Evolutionary conservation across 1,140 invertebrate species (phyloP).

Genomic region (Sinonovacula constricta): DNA sequence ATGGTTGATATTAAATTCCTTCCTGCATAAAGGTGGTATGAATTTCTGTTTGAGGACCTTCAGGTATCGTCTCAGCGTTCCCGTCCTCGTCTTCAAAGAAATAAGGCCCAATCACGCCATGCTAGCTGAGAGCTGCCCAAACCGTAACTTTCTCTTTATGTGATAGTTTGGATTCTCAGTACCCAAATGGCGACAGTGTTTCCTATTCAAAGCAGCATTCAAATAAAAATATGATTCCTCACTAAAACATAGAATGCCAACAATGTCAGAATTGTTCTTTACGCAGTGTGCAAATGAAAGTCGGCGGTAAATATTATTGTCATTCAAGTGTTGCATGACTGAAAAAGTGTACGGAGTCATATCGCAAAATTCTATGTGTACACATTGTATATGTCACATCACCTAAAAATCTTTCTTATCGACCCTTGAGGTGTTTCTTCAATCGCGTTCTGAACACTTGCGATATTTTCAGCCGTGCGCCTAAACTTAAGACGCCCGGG

Average conservation of each 20-base stretch:
- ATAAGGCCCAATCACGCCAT: not conserved
- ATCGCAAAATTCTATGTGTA: not conserved
- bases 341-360: not conserved
- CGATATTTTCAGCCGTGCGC: too few relatives aligned
- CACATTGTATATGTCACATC: too few relatives aligned
- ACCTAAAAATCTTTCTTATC: too few relatives aligned
- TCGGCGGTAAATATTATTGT: not conserved
- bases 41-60: not conserved
- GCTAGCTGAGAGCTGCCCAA: not conserved
- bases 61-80: not conserved
- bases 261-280: not conserved
- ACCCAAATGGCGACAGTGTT: not conserved
- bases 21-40: not conserved
- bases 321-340: constrained; percentile 11
- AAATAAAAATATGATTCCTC: not conserved
- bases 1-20: not conserved
- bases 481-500: too few relatives aligned
- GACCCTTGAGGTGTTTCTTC: too few relatives aligned
- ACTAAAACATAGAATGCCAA: not conserved
- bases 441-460: too few relatives aligned
- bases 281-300: constrained; percentile 3
- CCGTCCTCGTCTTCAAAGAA: constrained; percentile 5
- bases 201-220: too few relatives aligned
- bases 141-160: constrained; percentile 2
- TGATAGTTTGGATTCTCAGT: not conserved